Conservation (phyloP, 2,888 invertebrate genomes). For the Chaetogeoica ovagalla region DNA sequence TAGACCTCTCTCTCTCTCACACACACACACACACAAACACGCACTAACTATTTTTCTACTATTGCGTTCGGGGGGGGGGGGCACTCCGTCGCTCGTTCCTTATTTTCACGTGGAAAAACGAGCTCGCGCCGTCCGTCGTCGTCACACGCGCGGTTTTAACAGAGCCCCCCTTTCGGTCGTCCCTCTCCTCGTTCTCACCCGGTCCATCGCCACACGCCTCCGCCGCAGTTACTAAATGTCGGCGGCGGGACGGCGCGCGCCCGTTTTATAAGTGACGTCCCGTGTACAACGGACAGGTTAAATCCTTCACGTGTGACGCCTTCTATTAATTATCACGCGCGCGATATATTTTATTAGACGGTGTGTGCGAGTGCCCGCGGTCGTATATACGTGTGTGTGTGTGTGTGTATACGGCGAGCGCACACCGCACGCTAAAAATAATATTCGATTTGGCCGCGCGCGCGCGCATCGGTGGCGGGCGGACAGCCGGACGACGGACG, state of each 20-base stretch:
- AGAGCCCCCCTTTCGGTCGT: slow-evolving; percentile 9
- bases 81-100: no score
- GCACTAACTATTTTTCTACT: no score
- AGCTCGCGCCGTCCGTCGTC: neutral
- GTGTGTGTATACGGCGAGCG: no score
- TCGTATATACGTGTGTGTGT: neutral
- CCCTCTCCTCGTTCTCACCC: no score
- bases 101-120: no score
- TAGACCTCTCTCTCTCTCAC: slow-evolving; percentile 27
- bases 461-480: slow-evolving; percentile 16
- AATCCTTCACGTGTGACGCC: slow-evolving; percentile 53
- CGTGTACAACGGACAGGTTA: slow-evolving; percentile 49
- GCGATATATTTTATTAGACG: slow-evolving; percentile 50
- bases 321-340: slow-evolving; percentile 47
- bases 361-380: neutral
- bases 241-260: neutral
- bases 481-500: slow-evolving; percentile 22
- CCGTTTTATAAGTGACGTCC: slow-evolving; percentile 52
- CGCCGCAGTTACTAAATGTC: no score
- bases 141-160: slow-evolving; percentile 10
- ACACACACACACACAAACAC: no score
- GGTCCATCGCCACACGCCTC: no score
- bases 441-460: slow-evolving; percentile 45
- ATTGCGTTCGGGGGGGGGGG: no score
- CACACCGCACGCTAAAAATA: slow-evolving; percentile 38